Conservation (phyloP, 2,888 invertebrate genomes). For the Drosophila falleni region DNA sequence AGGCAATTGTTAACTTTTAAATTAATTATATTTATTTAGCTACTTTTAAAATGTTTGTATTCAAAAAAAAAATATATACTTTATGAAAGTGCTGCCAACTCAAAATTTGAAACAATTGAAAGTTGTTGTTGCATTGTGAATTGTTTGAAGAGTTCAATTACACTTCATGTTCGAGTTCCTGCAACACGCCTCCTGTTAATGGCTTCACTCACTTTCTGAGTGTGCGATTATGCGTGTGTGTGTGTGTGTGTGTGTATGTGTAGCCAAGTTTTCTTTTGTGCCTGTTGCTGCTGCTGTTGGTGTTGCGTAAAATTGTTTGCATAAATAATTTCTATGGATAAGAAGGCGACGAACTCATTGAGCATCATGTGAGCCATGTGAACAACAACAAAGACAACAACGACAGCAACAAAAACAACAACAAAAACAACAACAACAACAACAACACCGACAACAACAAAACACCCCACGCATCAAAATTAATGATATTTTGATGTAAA, state of each 20-base stretch:
- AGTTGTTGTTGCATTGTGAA: slow-evolving; percentile 32
- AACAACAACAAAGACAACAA: slow-evolving; percentile 20
- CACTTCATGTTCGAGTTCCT: slow-evolving; percentile 21
- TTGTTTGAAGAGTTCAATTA: slow-evolving; percentile 51
- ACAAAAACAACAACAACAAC: neutral
- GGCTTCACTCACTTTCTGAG: slow-evolving; percentile 36
- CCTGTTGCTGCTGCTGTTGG: slow-evolving; percentile 24
- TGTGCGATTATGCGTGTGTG: slow-evolving; percentile 13
- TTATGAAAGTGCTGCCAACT: slow-evolving; percentile 5
- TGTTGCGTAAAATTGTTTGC: slow-evolving; percentile 56
- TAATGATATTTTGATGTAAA: slow-evolving; percentile 82
- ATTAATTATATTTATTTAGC: neutral
- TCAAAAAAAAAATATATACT: too few relatives aligned
- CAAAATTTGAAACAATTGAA: slow-evolving; percentile 35
- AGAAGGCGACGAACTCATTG: slow-evolving; percentile 22
- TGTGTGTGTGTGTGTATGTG: slow-evolving; percentile 19
- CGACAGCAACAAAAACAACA: slow-evolving; percentile 20
- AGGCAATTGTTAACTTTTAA: neutral
- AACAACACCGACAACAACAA: neutral
- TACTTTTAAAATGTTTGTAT: neutral
- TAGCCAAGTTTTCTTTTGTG: slow-evolving; percentile 24
- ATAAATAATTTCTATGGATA: slow-evolving; percentile 60
- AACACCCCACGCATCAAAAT: slow-evolving; percentile 58
- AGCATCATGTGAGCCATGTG: slow-evolving; percentile 21
- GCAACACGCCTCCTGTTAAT: slow-evolving; percentile 60